These are phyloP conservation scores for Lagodon rhomboides DNA, from an alignment of 2,797 vertebrate species.

Conservation along the genomic window DNA sequence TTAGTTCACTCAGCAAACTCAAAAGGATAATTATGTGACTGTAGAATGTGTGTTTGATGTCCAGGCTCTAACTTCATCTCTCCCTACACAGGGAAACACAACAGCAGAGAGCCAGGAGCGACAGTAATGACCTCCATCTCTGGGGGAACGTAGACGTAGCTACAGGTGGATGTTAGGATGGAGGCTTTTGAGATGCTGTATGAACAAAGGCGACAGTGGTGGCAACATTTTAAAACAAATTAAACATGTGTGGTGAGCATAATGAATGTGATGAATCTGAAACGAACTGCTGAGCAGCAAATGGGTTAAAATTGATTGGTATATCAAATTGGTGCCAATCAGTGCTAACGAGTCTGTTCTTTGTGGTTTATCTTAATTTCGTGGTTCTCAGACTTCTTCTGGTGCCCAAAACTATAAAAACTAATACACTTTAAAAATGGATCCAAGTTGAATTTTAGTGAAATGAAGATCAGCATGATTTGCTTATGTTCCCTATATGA, in stretches of 20 bases:
- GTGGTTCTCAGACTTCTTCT: no score
- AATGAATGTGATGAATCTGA: background rate
- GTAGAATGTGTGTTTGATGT: background rate
- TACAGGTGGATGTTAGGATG: slow-evolving; percentile 1
- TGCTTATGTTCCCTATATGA: no score
- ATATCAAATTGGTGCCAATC: background rate
- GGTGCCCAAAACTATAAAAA: no score
- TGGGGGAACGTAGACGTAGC: slow-evolving; percentile 5
- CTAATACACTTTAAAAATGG: no score
- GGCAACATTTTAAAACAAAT: no score
- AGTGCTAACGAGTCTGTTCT: background rate
- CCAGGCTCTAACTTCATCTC: slow-evolving; percentile 7
- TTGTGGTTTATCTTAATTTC: no score
- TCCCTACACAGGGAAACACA: slow-evolving; percentile 26
- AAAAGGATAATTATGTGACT: slow-evolving; percentile 6
- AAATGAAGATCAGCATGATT: no score
- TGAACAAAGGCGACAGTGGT: background rate
- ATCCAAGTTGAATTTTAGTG: no score
- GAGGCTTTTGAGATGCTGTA: background rate
- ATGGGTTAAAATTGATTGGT: background rate
- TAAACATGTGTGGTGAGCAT: slow-evolving; percentile 3
- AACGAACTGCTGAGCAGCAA: background rate
- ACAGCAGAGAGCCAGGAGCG: slow-evolving; percentile 1
- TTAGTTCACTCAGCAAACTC: background rate
- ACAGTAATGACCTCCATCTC: slow-evolving; percentile 28